Evolutionary conservation across 2,888 invertebrate genomes (phyloP), one percentile per base, ranked within the genome.

Genomic region (Netelia melanura): DNA sequence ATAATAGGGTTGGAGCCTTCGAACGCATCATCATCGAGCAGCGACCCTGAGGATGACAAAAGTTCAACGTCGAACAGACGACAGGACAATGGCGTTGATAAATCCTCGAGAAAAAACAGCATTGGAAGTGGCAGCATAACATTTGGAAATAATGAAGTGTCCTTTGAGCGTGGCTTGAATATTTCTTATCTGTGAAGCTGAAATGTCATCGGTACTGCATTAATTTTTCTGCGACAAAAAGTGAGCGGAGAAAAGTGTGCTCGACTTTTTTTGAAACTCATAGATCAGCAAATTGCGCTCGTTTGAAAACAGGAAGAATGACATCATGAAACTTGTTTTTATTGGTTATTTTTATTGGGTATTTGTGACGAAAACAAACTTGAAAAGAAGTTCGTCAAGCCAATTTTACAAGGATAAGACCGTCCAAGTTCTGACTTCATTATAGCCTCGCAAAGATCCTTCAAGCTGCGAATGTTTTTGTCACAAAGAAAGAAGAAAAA

Each of bases 1-100:
- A 96, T 97, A 84, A 95, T 98, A 67, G 98, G 97, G 0, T 94
- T 97, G 9, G 94, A 95, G 71, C 94, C 95, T 0, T 88, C 95
- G 5, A 86, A 87, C 62, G 90, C 88, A 72, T 81, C 88, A 6
- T 81, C 87, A 38, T 88, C 88, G 48, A 80, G 88, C 44, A 90
- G 82, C 71, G 90, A 91, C 58, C 81, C 87, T 10, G 89, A 89
- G 17, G 89, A 88, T 25, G 87, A 90, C 48, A 62, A 80, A 43
- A 85, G 87, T 30, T 89, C 88, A 17, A 72, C 87, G 11, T 77
- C 87, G 6, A 85, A 92, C 91, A 77, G 89, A 90, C 38, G 74
- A 54, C 79, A 90, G 93, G 3, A 92, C 93, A 79, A 94, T 93
- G 48, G 93, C 93, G 94, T 94, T 5, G 93, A 94, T 89, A 85